Evolutionary conservation across 2,888 invertebrate species (phyloP), one percentile per base, ranked within the genome.

Genomic region (Disparrhopalites patrizii): DNA sequence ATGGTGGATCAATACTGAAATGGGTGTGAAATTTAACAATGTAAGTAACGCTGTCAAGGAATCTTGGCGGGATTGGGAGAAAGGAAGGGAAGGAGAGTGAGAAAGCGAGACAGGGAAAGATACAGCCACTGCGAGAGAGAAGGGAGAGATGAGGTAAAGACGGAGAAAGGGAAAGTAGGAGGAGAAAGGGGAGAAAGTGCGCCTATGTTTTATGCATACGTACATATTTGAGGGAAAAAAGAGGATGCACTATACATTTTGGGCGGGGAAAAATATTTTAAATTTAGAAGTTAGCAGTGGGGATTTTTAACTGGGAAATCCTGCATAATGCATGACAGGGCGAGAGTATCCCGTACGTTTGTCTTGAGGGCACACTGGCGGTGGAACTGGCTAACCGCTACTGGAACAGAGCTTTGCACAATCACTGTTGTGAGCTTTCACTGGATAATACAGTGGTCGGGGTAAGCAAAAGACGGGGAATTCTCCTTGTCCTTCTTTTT

Each of bases 301-400:
- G 60, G 33, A 61, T 47, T 47, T 60, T 47, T 40, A 47, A 27
- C 18, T 13, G 30, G 25, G 57, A 57, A n/a, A 43, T 15, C 5
- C n/a, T 43, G 43, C 43, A 50, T 61, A 61, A 61, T 61, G 60
- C 30, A 61, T 61, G 60, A 61, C 47, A 61, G 47, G 31, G 50
- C 33, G 33, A 50, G 51, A 8, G 40, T 56, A 43, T 56, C 56
- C 5, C 38, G 5, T 57, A 36, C 40, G 38, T 43, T 43, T 43
- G n/a, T 43, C 43, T 43, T 43, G n/a, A n/a, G 43, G 43, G n/a
- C 43, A 43, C 20, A 43, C 43, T 43, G 15, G 43, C 43, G 43
- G 43, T 43, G 43, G 20, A n/a, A 10, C 43, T 43, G 43, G 43
- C 43, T 43, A 43, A 5, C 43, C 43, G n/a, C n/a, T n/a, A 43